phyloP scores from a whole-genome alignment of 2,797 vertebrate species.

The Micrastur ruficollis region DNA sequence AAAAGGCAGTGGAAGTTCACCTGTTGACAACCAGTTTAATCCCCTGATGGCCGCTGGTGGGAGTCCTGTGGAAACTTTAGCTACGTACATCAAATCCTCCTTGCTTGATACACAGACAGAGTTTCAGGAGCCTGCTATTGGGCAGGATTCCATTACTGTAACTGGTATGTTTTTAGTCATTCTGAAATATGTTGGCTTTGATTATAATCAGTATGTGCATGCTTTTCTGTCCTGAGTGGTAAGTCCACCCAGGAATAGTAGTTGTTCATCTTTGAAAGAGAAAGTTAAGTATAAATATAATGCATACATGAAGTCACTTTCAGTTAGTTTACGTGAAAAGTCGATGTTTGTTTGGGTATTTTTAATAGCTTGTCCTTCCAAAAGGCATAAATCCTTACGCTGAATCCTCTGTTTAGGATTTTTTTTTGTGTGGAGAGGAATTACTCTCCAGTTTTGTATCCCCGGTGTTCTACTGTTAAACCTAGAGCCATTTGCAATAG shows the following conservation, averaged over 20 bases:
- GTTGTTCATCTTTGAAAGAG: not conserved
- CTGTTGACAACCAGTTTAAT: constrained; percentile 89
- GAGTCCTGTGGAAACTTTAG: constrained; percentile 80
- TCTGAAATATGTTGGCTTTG: not conserved
- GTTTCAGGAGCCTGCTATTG: constrained; percentile 72
- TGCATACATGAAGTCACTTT: not conserved
- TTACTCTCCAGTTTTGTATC: not conserved
- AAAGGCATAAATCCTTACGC: not conserved
- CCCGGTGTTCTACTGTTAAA: not conserved
- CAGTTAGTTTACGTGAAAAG: not conserved
- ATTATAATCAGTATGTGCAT: not conserved
- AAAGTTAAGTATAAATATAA: not conserved
- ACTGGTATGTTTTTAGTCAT: constrained; percentile 76
- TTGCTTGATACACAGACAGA: constrained; percentile 79
- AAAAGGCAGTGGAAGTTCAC: constrained; percentile 84
- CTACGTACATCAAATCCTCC: constrained; percentile 83
- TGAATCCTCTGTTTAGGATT: not conserved
- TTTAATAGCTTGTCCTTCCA: not conserved
- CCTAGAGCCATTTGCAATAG: not conserved
- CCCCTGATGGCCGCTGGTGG: constrained; percentile 78
- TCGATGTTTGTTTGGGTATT: not conserved
- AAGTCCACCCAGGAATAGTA: not conserved
- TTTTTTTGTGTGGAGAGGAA: not conserved
- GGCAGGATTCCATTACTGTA: constrained; percentile 79
- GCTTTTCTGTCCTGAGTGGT: not conserved